phyloP scores from a whole-genome alignment of 2,113 vertebrate species.

The Pollachius pollachius region DNA sequence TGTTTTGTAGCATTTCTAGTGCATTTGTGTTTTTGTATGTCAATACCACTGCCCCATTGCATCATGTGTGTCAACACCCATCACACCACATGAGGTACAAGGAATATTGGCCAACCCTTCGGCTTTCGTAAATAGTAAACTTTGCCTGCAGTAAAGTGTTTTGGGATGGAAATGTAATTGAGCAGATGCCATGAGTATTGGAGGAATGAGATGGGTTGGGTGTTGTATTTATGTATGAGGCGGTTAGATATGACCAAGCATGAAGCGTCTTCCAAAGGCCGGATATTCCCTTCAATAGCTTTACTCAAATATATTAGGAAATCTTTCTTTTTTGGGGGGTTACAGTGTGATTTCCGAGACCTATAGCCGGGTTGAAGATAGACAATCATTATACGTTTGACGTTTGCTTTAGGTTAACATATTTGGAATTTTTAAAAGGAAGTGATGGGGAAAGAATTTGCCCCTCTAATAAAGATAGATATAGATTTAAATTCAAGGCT shows the following conservation, averaged over 20 bases:
- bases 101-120: constrained; percentile 8
- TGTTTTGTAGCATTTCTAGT: too few species aligned
- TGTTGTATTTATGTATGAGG: constrained; percentile 67
- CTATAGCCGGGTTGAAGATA: background rate
- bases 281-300: constrained; percentile 30
- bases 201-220: constrained; percentile 43
- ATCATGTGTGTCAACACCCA: background rate
- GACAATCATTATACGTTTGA: background rate
- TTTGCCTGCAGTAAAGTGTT: constrained; percentile 22
- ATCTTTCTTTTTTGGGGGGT: constrained; percentile 7
- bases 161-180: constrained; percentile 19
- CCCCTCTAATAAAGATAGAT: too few species aligned
- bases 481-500: too few species aligned
- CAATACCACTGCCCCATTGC: too few species aligned
- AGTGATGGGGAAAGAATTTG: background rate
- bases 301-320: constrained; percentile 30
- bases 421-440: background rate
- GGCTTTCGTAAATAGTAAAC: constrained; percentile 29
- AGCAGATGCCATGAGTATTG: constrained; percentile 57
- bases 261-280: constrained; percentile 36
- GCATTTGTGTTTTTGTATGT: too few species aligned
- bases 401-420: background rate
- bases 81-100: background rate
- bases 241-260: constrained; percentile 60
- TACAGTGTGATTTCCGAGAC: constrained; percentile 8